Conservation (phyloP, 2,113 vertebrate genomes). For the Antechinus stuartii region DNA sequence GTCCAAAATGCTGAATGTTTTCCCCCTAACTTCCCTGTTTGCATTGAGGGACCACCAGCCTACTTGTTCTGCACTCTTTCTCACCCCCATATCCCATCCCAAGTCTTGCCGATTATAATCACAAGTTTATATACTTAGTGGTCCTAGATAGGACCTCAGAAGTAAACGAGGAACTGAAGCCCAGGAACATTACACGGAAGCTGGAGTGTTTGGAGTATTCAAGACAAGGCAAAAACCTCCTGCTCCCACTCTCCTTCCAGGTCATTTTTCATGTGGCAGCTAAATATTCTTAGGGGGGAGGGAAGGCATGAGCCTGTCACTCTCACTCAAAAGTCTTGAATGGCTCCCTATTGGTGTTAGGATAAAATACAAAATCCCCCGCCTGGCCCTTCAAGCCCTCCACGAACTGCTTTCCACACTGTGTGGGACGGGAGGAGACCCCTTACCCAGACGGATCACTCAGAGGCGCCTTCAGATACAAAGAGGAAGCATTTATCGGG, state of each 20-base stretch:
- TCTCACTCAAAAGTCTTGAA: not conserved
- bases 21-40: too few species aligned
- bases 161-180: not conserved
- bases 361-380: too few species aligned
- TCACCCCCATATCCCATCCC: not conserved
- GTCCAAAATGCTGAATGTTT: too few species aligned
- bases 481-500: too few species aligned
- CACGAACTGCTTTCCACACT: not conserved
- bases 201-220: too few species aligned
- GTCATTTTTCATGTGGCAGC: not conserved
- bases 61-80: not conserved
- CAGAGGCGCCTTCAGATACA: too few species aligned
- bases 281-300: not conserved
- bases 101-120: not conserved
- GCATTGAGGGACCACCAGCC: too few species aligned
- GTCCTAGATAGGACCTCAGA: not conserved
- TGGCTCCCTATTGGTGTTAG: not conserved
- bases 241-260: not conserved
- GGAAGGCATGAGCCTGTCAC: not conserved
- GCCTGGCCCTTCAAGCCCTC: not conserved
- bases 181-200: not conserved
- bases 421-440: too few species aligned
- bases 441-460: too few species aligned
- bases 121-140: too few species aligned
- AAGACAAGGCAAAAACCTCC: not conserved